A percentile compares a stretch with the other conserved stretches of the same genome.
phyloP scores from a whole-genome alignment of 1,140 invertebrate species.

The Drosophila novamexicana region DNA sequence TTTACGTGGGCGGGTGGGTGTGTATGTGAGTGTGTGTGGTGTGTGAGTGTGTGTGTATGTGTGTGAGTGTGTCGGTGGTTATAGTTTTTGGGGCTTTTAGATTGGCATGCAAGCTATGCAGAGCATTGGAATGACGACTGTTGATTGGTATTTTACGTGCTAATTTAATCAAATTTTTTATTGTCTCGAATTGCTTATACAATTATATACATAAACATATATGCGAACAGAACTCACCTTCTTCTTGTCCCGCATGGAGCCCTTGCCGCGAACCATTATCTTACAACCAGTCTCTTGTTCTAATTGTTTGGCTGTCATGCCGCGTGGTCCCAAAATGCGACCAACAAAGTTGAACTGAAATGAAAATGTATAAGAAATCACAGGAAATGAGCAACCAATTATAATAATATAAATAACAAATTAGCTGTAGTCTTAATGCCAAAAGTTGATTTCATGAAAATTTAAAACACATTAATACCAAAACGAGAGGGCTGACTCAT shows the following conservation, averaged over 20 bases:
- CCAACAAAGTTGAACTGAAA: conserved; percentile 99
- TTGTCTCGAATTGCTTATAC: not conserved
- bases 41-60: not conserved
- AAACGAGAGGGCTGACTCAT: conserved; percentile 54
- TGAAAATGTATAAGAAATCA: conserved; percentile 83
- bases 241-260: conserved; percentile 99
- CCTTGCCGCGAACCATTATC: conserved; percentile 99
- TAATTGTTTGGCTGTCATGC: conserved; percentile 99
- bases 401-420: conserved; percentile 58
- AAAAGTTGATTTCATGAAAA: conserved; percentile 48
- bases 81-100: conserved; percentile 24
- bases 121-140: conserved; percentile 8
- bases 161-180: not conserved
- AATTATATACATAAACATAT: not conserved
- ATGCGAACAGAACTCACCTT: conserved; percentile 90
- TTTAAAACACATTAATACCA: conserved; percentile 65
- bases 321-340: conserved; percentile 98
- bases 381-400: conserved; percentile 77
- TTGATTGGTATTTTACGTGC: conserved; percentile 25
- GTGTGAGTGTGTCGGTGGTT: not conserved
- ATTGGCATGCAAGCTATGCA: conserved; percentile 28
- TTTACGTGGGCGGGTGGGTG: not conserved
- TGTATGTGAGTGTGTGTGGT: not conserved
- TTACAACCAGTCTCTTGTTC: conserved; percentile 99
- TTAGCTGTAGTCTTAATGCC: conserved; percentile 29